A percentile compares a stretch with the other conserved stretches of the same genome.
phyloP scores from a whole-genome alignment of 1,140 invertebrate genomes.

The Elysia chlorotica region DNA sequence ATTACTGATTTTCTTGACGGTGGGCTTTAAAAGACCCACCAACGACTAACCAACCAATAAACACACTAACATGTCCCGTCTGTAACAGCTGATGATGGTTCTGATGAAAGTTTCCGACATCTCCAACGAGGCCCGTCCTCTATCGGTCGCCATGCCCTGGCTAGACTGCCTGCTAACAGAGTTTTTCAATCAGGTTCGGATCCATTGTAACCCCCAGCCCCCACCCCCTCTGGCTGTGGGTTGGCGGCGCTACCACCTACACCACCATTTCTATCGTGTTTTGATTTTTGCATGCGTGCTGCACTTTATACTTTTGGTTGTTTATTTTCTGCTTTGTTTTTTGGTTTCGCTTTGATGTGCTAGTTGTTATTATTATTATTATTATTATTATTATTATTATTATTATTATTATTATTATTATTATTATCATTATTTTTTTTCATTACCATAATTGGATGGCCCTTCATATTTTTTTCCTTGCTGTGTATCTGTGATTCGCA shows the following conservation, averaged over 20 bases:
- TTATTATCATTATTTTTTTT: background rate
- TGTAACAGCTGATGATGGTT: conserved; percentile 76
- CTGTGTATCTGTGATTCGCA: too few species aligned
- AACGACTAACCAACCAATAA: too few species aligned
- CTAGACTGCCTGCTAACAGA: conserved; percentile 74
- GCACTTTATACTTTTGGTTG: background rate
- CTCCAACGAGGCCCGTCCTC: conserved; percentile 83
- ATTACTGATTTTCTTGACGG: too few species aligned
- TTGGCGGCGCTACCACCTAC: too few species aligned
- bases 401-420: conserved; percentile 1
- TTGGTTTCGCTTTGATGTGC: conserved; percentile 10
- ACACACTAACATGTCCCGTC: too few species aligned
- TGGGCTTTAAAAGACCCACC: too few species aligned
- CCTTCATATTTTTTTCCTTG: too few species aligned
- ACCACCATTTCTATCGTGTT: too few species aligned
- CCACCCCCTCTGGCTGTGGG: too few species aligned
- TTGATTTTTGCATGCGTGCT: background rate
- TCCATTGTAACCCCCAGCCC: too few species aligned
- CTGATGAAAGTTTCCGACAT: conserved; percentile 88
- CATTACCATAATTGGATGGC: too few species aligned
- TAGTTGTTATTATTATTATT: conserved; percentile 19
- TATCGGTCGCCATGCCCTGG: conserved; percentile 86
- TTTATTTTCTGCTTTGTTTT: background rate
- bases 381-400: conserved; percentile 10
- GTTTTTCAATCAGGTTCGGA: conserved; percentile 61